Evolutionary conservation across 2,888 invertebrate species (phyloP).

Genomic region (Limenitis camilla): DNA sequence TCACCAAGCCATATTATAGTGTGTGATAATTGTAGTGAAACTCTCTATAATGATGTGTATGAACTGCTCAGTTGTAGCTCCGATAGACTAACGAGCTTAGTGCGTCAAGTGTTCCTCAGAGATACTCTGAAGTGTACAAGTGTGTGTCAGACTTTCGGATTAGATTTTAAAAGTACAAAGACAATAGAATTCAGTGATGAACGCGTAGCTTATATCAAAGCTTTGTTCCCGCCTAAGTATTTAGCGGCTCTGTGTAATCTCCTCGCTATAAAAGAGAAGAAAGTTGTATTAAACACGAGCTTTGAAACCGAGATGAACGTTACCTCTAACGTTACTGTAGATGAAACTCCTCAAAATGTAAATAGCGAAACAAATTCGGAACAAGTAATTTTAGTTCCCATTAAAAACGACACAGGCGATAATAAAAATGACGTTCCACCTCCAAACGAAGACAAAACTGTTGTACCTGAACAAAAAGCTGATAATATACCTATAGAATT

Average conservation of each 20-base stretch:
- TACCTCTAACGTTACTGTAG: constrained; percentile 61
- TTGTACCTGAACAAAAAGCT: constrained; percentile 36
- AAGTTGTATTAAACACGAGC: constrained; percentile 78
- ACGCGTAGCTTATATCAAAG: constrained; percentile 74
- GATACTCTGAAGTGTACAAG: constrained; percentile 76
- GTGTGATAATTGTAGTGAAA: constrained; percentile 83
- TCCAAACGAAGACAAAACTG: constrained; percentile 43
- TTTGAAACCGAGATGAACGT: constrained; percentile 69
- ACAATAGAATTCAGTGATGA: constrained; percentile 65
- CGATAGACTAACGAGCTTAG: constrained; percentile 74
- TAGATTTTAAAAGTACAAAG: constrained; percentile 76
- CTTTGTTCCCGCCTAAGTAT: constrained; percentile 79
- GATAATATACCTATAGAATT: constrained; percentile 43
- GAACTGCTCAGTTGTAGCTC: constrained; percentile 82
- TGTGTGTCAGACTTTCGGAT: constrained; percentile 76
- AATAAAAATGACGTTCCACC: constrained; percentile 50
- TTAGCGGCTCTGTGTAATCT: constrained; percentile 86
- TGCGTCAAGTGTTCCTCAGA: constrained; percentile 76
- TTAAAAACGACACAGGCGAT: constrained; percentile 48
- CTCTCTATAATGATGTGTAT: constrained; percentile 81
- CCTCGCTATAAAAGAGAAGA: constrained; percentile 79
- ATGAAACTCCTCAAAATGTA: constrained; percentile 47
- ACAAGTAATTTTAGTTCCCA: constrained; percentile 50
- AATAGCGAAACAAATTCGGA: constrained; percentile 52
- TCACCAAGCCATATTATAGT: constrained; percentile 83